These are phyloP conservation scores for Aphrophora alni DNA, from an alignment of 2,888 invertebrate species.

Conservation along the genomic window DNA sequence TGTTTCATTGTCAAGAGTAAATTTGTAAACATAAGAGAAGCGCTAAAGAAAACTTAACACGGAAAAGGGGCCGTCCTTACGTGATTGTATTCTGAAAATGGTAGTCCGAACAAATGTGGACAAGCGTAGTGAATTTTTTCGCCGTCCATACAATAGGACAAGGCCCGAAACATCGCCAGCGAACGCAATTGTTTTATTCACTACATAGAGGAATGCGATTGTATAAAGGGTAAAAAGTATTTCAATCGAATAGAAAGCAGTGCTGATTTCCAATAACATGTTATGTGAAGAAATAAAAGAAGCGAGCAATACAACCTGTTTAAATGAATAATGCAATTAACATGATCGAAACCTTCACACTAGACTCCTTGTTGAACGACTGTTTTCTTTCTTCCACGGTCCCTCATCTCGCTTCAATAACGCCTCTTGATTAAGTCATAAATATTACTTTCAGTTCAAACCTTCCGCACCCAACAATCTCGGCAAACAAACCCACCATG, in stretches of 20 bases:
- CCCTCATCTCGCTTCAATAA: neutral
- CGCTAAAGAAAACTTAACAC: neutral
- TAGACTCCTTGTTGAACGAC: neutral
- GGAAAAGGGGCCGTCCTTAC: neutral
- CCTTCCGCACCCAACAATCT: neutral
- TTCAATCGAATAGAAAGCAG: neutral
- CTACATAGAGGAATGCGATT: neutral
- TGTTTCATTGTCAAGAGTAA: neutral
- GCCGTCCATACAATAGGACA: neutral
- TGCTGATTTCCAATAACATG: neutral
- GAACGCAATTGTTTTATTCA: neutral
- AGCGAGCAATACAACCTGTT: neutral
- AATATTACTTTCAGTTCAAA: neutral
- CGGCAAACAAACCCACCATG: neutral
- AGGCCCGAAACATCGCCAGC: neutral
- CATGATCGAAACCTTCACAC: neutral
- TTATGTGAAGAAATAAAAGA: neutral
- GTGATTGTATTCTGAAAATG: neutral
- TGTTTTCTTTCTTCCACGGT: neutral
- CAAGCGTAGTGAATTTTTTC: neutral
- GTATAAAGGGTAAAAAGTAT: neutral
- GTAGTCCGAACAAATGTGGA: neutral
- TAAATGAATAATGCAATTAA: neutral
- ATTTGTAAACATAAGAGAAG: neutral
- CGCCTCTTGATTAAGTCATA: constrained; percentile 9